These are phyloP conservation scores for Gasteruption jaculator DNA, from an alignment of 2,888 invertebrate species.

Conservation along the genomic window DNA sequence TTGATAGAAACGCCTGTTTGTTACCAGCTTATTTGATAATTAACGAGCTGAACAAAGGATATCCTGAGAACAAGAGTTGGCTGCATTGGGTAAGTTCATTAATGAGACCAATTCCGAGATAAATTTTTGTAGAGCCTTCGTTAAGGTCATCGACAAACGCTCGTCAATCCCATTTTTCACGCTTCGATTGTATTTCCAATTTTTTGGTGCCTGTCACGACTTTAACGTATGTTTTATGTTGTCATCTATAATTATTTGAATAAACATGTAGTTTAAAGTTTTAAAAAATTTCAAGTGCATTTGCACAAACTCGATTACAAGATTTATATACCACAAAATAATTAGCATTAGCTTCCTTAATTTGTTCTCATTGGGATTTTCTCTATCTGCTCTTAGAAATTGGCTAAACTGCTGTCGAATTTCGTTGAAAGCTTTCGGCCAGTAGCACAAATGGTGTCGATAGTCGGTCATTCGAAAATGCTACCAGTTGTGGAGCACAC, in stretches of 20 bases:
- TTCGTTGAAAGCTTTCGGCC: constrained; percentile 91
- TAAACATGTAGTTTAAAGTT: constrained; percentile 8
- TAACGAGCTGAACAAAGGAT: constrained; percentile 89
- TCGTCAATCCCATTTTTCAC: too few species aligned
- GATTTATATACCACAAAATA: too few species aligned
- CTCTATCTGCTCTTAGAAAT: constrained; percentile 62
- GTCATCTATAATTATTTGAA: constrained; percentile 29
- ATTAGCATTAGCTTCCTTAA: neutral
- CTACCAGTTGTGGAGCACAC: constrained; percentile 92
- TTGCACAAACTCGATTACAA: too few species aligned
- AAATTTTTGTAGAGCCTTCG: too few species aligned
- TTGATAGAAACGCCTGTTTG: constrained; percentile 87
- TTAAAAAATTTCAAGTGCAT: constrained; percentile 21
- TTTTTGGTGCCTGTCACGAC: neutral
- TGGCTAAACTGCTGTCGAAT: constrained; percentile 78
- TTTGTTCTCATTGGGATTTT: constrained; percentile 1
- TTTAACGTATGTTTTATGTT: constrained; percentile 3
- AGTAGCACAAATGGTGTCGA: constrained; percentile 94
- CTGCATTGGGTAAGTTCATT: constrained; percentile 79
- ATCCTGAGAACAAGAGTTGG: constrained; percentile 74
- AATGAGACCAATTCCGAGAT: too few species aligned
- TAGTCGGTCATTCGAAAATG: constrained; percentile 86
- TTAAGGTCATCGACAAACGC: too few species aligned
- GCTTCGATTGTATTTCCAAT: too few species aligned
- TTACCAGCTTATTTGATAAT: constrained; percentile 93